These are phyloP conservation scores for Tiliacea citrago DNA, from an alignment of 2,888 invertebrate species.

Conservation along the genomic window DNA sequence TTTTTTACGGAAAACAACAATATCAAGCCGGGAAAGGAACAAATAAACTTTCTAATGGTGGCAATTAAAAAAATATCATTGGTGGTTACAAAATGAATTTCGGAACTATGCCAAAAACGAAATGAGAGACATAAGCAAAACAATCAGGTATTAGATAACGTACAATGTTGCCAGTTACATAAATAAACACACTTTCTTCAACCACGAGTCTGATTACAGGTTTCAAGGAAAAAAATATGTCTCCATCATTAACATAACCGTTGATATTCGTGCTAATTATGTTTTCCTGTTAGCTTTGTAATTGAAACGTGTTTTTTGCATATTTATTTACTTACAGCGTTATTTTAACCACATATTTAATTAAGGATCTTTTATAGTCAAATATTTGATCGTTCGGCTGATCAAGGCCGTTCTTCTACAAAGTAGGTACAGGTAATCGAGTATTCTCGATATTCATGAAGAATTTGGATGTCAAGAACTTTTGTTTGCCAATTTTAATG, in stretches of 20 bases:
- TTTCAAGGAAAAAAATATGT: conserved; percentile 47
- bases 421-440: not conserved
- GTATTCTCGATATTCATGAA: conserved; percentile 8
- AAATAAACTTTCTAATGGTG: conserved; percentile 11
- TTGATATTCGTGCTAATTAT: conserved; percentile 44
- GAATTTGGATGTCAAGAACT: conserved; percentile 26
- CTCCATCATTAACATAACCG: conserved; percentile 35
- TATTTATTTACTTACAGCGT: conserved; percentile 14
- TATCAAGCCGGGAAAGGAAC: conserved; percentile 1
- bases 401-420: conserved; percentile 14
- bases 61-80: conserved; percentile 31
- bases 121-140: conserved; percentile 28
- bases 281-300: conserved; percentile 53
- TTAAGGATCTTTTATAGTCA: conserved; percentile 19
- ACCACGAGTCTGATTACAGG: conserved; percentile 27
- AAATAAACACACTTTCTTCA: conserved; percentile 51
- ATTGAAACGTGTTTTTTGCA: conserved; percentile 45
- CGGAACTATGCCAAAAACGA: conserved; percentile 30
- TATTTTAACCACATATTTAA: conserved; percentile 18
- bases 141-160: conserved; percentile 41
- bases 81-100: conserved; percentile 37
- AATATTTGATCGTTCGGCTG: conserved; percentile 35
- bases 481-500: conserved; percentile 49
- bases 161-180: conserved; percentile 41
- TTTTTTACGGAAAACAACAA: conserved; percentile 21